Percentiles rank a stretch among this genome's conserved stretches.
Evolutionary conservation across 2,113 vertebrate species (phyloP).

Genomic region (Triplophysa tibetana): DNA sequence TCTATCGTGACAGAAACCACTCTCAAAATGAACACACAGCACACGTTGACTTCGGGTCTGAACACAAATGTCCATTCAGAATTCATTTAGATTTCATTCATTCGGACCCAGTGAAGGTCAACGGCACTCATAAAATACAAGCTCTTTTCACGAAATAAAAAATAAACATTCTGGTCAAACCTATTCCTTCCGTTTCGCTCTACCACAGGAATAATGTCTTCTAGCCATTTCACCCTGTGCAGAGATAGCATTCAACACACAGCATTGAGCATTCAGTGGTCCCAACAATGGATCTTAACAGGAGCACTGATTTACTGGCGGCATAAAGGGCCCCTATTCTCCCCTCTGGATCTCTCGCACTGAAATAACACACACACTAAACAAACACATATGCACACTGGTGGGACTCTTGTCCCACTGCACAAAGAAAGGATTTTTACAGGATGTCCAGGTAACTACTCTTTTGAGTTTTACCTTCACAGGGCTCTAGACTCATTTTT

Average conservation of each 20-base stretch:
- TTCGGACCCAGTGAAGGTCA: conserved; percentile 37
- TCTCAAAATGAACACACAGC: conserved; percentile 30
- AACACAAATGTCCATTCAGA: conserved; percentile 49
- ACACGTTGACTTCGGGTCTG: conserved; percentile 13
- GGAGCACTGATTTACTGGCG: conserved; percentile 63
- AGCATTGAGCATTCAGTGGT: conserved; percentile 64
- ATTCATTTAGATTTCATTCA: conserved; percentile 30
- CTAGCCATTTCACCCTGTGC: conserved; percentile 71
- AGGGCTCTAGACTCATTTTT: no score
- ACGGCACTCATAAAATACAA: conserved; percentile 27
- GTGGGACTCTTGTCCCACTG: conserved; percentile 13
- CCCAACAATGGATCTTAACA: conserved; percentile 74
- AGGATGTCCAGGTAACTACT: conserved; percentile 41
- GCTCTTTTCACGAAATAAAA: conserved; percentile 61
- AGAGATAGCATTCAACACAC: conserved; percentile 68
- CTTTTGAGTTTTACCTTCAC: conserved; percentile 28
- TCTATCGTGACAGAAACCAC: conserved; percentile 32
- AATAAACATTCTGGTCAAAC: conserved; percentile 68
- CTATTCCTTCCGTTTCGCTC: conserved; percentile 57
- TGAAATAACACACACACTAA: conserved; percentile 46
- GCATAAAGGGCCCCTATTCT: conserved; percentile 70
- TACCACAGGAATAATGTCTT: conserved; percentile 72
- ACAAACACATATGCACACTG: conserved; percentile 57
- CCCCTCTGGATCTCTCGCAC: conserved; percentile 53
- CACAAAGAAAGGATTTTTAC: conserved; percentile 32